Percentiles rank a stretch among this genome's conserved stretches.
Conservation (phyloP, 2,113 vertebrate genomes). For the Ammodytes dubius region DNA sequence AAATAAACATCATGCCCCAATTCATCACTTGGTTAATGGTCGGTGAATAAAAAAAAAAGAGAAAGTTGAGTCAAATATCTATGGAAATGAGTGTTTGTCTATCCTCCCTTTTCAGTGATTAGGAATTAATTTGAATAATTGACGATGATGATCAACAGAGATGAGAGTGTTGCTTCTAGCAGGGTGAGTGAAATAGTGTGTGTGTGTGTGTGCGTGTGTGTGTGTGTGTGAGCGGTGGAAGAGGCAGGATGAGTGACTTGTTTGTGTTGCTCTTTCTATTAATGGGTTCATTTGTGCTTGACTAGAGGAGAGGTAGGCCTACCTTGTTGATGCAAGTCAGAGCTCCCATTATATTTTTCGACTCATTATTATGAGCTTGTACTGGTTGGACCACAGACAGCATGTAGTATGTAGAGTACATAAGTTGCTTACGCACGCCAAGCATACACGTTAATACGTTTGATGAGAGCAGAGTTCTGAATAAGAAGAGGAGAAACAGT, state of each 20-base stretch:
- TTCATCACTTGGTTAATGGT: constrained; percentile 84
- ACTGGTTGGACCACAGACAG: neutral
- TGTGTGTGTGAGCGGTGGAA: constrained; percentile 17
- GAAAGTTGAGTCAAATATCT: constrained; percentile 76
- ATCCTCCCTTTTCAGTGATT: constrained; percentile 81
- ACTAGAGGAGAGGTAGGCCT: constrained; percentile 1
- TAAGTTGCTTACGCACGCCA: neutral
- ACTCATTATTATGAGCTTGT: neutral
- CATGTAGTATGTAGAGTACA: neutral
- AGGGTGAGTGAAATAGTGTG: constrained; percentile 57
- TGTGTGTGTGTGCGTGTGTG: constrained; percentile 33
- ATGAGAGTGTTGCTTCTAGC: constrained; percentile 71
- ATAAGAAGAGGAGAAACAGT: neutral
- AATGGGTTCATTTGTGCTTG: constrained; percentile 41
- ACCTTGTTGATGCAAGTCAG: constrained; percentile 31
- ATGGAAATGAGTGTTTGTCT: constrained; percentile 87
- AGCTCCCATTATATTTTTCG: constrained; percentile 10
- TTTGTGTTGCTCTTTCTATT: constrained; percentile 58
- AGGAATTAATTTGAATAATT: constrained; percentile 86
- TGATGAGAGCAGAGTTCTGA: neutral
- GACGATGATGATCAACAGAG: constrained; percentile 80
- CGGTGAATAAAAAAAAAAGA: constrained; percentile 46
- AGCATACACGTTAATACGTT: no score
- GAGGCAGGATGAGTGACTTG: constrained; percentile 21
- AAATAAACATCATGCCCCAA: constrained; percentile 82